Evolutionary conservation across 2,113 vertebrate genomes (phyloP).

Genomic region (Oryzias melastigma): DNA sequence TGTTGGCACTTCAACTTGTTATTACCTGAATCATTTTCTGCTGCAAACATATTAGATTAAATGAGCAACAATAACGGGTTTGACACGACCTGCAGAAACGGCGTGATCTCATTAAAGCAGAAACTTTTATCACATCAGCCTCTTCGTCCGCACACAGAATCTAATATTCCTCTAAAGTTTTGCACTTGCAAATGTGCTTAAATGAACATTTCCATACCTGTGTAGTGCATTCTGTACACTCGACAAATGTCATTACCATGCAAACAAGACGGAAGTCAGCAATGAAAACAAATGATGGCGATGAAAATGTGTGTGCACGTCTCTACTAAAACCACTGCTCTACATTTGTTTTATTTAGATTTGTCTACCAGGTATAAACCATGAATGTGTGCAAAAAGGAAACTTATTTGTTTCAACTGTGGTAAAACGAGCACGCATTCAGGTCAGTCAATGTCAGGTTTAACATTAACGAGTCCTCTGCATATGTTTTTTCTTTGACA

Average conservation of each 20-base stretch:
- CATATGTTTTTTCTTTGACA: slow-evolving; percentile 28
- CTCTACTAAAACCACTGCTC: slow-evolving; percentile 22
- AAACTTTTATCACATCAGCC: neutral
- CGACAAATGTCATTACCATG: slow-evolving; percentile 37
- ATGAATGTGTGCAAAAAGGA: neutral
- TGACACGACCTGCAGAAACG: no score
- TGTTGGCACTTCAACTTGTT: no score
- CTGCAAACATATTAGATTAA: no score
- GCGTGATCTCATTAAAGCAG: neutral
- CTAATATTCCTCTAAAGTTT: slow-evolving; percentile 23
- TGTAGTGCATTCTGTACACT: slow-evolving; percentile 21
- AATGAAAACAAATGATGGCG: slow-evolving; percentile 24
- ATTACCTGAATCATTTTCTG: no score
- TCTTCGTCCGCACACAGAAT: slow-evolving; percentile 17
- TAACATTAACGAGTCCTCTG: neutral
- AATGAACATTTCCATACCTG: slow-evolving; percentile 30
- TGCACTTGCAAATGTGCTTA: slow-evolving; percentile 41
- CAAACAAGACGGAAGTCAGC: slow-evolving; percentile 34
- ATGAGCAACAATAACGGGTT: no score
- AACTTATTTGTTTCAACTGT: slow-evolving; percentile 18
- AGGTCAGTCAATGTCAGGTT: slow-evolving; percentile 9
- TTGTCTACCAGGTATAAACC: neutral
- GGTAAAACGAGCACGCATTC: neutral
- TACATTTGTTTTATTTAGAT: slow-evolving; percentile 27
- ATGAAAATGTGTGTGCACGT: slow-evolving; percentile 25